Evolutionary conservation across 2,888 invertebrate species (phyloP).

Genomic region (Ommatoiulus sabulosus): DNA sequence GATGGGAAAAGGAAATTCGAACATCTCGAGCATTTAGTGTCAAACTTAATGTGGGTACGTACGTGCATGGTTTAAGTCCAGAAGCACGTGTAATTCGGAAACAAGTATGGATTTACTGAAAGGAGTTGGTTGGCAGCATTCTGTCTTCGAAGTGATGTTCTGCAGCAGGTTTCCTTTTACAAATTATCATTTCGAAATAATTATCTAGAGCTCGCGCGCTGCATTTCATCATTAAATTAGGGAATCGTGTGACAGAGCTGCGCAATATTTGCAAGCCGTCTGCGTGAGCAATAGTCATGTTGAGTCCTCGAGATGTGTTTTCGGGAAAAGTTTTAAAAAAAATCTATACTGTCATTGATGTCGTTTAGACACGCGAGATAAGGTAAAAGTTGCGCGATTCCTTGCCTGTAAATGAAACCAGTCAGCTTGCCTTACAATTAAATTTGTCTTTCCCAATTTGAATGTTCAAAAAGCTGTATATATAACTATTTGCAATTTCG

Average conservation of each 20-base stretch:
- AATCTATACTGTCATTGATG: not conserved
- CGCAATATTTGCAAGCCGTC: not conserved
- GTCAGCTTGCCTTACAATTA: not conserved
- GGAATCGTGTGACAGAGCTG: not conserved
- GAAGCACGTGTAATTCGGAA: not conserved
- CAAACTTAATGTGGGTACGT: not conserved
- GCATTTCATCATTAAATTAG: slow-evolving; percentile 31
- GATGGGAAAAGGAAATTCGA: too few relatives aligned
- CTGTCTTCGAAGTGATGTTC: not conserved
- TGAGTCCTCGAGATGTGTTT: not conserved
- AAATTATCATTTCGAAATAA: slow-evolving; percentile 28
- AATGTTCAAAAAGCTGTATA: not conserved
- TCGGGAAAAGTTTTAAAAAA: not conserved
- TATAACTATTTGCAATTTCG: not conserved
- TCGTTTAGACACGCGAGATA: not conserved
- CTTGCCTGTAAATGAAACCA: too few relatives aligned
- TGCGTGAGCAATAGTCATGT: not conserved
- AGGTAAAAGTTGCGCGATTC: not conserved
- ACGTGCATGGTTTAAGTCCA: not conserved
- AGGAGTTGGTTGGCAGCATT: not conserved
- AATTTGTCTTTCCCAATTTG: not conserved
- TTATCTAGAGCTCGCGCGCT: not conserved
- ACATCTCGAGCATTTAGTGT: not conserved
- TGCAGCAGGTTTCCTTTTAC: not conserved
- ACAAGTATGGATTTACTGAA: not conserved